phyloP scores from a whole-genome alignment of 2,888 invertebrate genomes.

The Xestoiulus laeticollis region DNA sequence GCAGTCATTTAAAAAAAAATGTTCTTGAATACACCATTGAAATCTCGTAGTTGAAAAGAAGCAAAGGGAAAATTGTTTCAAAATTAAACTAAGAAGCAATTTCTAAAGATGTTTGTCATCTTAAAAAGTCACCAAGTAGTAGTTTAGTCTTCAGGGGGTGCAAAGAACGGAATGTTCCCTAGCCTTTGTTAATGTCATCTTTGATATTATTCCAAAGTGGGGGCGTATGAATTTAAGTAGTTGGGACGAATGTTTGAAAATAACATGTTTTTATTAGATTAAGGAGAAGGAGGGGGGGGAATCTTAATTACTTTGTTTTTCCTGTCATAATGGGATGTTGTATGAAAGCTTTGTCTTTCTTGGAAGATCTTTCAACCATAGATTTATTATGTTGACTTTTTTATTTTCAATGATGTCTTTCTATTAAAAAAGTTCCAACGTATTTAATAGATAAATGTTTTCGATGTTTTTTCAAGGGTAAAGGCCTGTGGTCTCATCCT shows the following conservation, averaged over 20 bases:
- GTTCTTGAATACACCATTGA: too few relatives aligned
- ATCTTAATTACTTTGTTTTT: slow-evolving; percentile 26
- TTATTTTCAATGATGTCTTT: background rate
- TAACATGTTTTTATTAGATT: slow-evolving; percentile 26
- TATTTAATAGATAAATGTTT: background rate
- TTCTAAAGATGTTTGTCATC: too few relatives aligned
- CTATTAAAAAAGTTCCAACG: background rate
- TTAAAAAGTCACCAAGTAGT: too few relatives aligned
- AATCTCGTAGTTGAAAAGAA: too few relatives aligned
- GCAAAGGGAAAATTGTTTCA: too few relatives aligned
- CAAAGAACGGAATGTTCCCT: background rate
- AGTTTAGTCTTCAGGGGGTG: background rate
- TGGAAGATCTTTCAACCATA: background rate
- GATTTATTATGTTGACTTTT: background rate
- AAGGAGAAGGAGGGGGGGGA: background rate
- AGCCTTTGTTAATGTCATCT: background rate
- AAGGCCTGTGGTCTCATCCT: too few relatives aligned
- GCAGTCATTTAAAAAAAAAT: too few relatives aligned
- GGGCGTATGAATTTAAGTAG: background rate
- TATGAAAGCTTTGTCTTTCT: background rate
- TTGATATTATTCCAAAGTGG: background rate
- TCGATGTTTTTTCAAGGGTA: too few relatives aligned
- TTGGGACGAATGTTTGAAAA: slow-evolving; percentile 26
- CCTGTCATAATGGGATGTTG: background rate
- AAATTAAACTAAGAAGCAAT: too few relatives aligned